Conservation (phyloP, 2,888 invertebrate genomes). For the Argyra leucocephala region DNA sequence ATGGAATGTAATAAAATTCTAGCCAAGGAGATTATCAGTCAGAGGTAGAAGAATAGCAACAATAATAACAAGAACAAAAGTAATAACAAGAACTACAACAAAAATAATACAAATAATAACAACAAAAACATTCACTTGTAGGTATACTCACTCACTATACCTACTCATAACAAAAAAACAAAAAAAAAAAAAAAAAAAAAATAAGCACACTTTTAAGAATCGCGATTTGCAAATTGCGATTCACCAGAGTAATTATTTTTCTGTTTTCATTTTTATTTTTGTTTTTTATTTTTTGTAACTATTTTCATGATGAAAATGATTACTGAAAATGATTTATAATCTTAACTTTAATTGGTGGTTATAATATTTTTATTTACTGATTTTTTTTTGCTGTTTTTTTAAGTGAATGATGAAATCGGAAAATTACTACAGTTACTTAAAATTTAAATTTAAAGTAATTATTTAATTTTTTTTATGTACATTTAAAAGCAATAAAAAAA, state of each 20-base stretch:
- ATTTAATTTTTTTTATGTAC: no score
- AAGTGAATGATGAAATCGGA: no score
- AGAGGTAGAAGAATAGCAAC: not conserved
- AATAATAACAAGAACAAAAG: no score
- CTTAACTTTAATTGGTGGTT: not conserved
- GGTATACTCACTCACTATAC: no score
- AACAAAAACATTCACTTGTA: not conserved
- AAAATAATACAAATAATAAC: not conserved
- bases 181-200: not conserved
- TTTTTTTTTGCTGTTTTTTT: no score
- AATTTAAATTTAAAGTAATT: no score
- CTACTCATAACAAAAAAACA: no score
- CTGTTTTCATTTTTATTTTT: not conserved
- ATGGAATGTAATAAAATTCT: conserved; percentile 6
- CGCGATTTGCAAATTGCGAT: not conserved
- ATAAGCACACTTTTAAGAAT: no score
- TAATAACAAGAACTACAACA: no score
- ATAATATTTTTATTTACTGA: not conserved
- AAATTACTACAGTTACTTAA: no score
- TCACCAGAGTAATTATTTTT: not conserved
- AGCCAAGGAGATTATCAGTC: not conserved
- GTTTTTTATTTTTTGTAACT: not conserved
- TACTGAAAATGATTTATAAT: not conserved
- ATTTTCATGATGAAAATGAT: not conserved
- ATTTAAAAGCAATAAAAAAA: no score